Evolutionary conservation across 2,797 vertebrate species (phyloP).

Genomic region (Manis crassicaudata): DNA sequence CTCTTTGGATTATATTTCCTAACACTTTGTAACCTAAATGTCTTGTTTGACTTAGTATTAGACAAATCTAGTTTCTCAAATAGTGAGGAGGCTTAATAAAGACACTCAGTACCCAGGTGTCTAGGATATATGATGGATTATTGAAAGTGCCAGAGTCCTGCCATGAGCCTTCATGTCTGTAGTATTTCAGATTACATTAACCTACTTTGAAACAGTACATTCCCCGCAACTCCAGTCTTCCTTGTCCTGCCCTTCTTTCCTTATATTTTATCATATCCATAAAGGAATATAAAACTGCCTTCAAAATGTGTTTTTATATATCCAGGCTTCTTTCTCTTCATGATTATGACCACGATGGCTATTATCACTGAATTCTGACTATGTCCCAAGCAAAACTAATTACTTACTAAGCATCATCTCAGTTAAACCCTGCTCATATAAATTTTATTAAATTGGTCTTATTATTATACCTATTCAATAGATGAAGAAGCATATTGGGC

Average conservation of each 20-base stretch:
- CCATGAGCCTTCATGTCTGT: neutral
- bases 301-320: neutral
- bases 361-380: neutral
- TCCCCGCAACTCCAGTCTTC: neutral
- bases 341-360: neutral
- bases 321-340: neutral
- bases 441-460: neutral
- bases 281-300: neutral
- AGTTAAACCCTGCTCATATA: neutral
- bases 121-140: neutral
- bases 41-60: neutral
- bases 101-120: neutral
- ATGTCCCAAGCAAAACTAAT: neutral
- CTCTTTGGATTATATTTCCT: neutral
- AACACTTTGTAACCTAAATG: neutral
- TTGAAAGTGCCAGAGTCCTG: neutral
- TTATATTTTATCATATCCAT: neutral
- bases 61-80: neutral
- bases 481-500: neutral
- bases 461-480: neutral
- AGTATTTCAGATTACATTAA: neutral
- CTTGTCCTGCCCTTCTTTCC: neutral
- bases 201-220: neutral
- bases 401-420: neutral
- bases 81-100: neutral